These are phyloP conservation scores for Rhodinocichla rosea DNA, from an alignment of 2,113 vertebrate species.

Conservation along the genomic window DNA sequence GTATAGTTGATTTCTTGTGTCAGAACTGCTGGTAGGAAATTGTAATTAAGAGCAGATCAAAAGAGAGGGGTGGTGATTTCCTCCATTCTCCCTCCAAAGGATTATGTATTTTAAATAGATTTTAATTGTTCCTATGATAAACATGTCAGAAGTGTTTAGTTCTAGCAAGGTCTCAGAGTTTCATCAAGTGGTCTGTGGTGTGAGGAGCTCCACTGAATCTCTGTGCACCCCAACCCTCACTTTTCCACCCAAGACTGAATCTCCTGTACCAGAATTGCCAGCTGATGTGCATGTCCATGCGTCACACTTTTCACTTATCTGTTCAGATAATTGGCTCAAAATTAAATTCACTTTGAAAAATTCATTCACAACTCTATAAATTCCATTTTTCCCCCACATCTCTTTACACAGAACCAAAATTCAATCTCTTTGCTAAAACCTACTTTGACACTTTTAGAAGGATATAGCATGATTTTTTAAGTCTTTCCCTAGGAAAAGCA, in stretches of 20 bases:
- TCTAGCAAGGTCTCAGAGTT: not conserved
- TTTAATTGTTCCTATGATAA: not conserved
- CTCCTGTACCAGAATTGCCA: not conserved
- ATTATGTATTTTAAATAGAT: not conserved
- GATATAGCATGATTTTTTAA: not conserved
- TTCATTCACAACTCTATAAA: not conserved
- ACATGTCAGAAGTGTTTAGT: not conserved
- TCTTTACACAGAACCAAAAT: not conserved
- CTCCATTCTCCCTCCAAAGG: not conserved
- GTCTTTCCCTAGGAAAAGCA: slow-evolving; percentile 12
- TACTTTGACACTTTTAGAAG: not conserved
- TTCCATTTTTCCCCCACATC: accelerated
- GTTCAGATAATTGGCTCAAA: not conserved
- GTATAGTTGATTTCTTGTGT: not conserved
- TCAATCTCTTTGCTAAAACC: slow-evolving; percentile 17
- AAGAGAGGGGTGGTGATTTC: not conserved
- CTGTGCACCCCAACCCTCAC: not conserved
- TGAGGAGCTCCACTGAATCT: not conserved
- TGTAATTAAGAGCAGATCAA: not conserved
- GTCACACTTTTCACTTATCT: not conserved
- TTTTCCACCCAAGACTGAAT: not conserved
- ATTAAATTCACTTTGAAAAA: not conserved
- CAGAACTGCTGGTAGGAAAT: not conserved
- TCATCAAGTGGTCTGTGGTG: not conserved
- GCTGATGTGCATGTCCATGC: accelerated